Evolutionary conservation across 2,113 vertebrate species (phyloP).

Genomic region (Scomber japonicus): DNA sequence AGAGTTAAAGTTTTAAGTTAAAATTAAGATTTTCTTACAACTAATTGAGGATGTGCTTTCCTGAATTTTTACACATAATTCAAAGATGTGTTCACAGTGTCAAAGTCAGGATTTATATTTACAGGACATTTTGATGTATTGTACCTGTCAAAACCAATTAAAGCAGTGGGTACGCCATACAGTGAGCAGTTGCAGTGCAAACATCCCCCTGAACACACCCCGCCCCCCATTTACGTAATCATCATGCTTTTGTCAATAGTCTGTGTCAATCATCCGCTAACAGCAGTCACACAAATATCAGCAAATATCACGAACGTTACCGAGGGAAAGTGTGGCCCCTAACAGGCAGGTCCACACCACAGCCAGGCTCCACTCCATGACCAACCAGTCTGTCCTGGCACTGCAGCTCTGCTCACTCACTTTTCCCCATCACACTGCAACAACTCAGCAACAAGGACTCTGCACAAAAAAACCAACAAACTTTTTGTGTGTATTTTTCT

Average conservation of each 20-base stretch:
- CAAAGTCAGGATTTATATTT: too few relatives aligned
- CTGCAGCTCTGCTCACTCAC: background rate
- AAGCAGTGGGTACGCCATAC: too few relatives aligned
- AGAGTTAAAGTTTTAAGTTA: too few relatives aligned
- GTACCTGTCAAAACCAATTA: background rate
- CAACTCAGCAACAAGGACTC: background rate
- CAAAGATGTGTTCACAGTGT: too few relatives aligned
- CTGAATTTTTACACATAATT: too few relatives aligned
- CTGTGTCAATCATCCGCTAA: too few relatives aligned
- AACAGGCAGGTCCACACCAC: constrained; percentile 52
- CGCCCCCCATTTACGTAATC: background rate
- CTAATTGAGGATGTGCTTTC: too few relatives aligned
- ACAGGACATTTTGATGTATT: too few relatives aligned
- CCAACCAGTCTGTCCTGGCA: background rate
- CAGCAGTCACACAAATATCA: background rate
- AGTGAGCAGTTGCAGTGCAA: background rate
- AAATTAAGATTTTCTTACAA: too few relatives aligned
- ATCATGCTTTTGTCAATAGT: background rate
- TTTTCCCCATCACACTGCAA: background rate
- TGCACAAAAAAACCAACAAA: background rate
- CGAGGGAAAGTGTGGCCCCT: constrained; percentile 22
- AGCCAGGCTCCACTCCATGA: constrained; percentile 36
- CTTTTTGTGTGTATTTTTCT: too few relatives aligned
- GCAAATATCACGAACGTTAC: constrained; percentile 29
- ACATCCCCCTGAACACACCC: background rate